Percentiles rank a stretch among this genome's conserved stretches.
These are phyloP conservation scores for Chelon auratus DNA, from an alignment of 2,797 vertebrate species.

Conservation along the genomic window DNA sequence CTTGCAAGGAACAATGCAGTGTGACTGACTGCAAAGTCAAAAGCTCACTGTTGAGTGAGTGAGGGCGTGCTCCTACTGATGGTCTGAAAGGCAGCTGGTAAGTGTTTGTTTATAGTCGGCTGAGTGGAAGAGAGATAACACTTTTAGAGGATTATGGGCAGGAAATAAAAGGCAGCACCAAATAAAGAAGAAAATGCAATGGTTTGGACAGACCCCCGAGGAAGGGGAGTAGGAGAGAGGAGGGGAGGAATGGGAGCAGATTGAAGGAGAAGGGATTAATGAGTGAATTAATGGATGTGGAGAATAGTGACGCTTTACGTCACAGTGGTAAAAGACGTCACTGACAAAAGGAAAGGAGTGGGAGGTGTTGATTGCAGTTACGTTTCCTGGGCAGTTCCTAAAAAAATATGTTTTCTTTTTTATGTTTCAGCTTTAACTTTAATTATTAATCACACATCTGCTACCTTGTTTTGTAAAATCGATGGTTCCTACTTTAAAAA, in stretches of 20 bases:
- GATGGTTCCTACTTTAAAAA: no score
- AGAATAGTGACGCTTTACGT: conserved; percentile 25
- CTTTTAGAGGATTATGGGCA: conserved; percentile 77
- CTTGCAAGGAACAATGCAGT: neutral
- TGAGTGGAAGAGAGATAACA: conserved; percentile 70
- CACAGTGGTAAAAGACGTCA: conserved; percentile 12
- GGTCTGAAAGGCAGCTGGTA: conserved; percentile 55
- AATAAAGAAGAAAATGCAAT: conserved; percentile 83
- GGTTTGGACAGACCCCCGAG: conserved; percentile 36
- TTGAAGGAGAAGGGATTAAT: conserved; percentile 35
- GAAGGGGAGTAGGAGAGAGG: conserved; percentile 3
- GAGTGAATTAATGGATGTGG: conserved; percentile 17
- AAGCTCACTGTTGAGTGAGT: neutral
- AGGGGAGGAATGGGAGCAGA: conserved; percentile 27
- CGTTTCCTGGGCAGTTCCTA: conserved; percentile 11
- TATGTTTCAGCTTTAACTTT: conserved; percentile 8
- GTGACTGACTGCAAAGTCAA: neutral
- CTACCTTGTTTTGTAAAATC: neutral
- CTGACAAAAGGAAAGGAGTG: neutral
- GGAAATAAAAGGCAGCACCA: conserved; percentile 79
- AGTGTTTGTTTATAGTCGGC: conserved; percentile 76
- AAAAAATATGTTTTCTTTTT: conserved; percentile 8
- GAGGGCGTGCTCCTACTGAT: conserved; percentile 16
- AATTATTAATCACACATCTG: conserved; percentile 20
- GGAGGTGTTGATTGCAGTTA: conserved; percentile 4